These are phyloP conservation scores for Otolemur crassicaudatus DNA, from an alignment of 2,797 vertebrate genomes.

Conservation along the genomic window DNA sequence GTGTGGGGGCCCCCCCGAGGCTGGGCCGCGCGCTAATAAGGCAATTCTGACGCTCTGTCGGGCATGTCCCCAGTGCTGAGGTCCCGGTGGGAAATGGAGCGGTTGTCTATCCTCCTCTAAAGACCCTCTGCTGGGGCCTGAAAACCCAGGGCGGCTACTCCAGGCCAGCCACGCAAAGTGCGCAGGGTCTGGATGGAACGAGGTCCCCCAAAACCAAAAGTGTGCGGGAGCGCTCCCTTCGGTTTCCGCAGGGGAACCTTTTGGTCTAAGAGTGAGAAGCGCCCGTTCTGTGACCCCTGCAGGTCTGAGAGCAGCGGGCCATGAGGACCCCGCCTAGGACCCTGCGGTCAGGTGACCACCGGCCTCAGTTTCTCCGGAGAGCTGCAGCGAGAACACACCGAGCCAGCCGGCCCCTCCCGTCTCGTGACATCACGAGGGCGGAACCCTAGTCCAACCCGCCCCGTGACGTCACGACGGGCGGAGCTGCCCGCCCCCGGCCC, in stretches of 20 bases:
- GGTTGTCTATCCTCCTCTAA: not conserved
- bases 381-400: not conserved
- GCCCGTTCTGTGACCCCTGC: not conserved
- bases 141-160: not conserved
- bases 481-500: slow-evolving; percentile 43
- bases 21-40: slow-evolving; percentile 55
- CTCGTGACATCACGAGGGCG: not conserved
- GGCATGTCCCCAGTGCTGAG: not conserved
- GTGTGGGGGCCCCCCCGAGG: too few species aligned
- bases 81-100: too few species aligned
- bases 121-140: not conserved
- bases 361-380: not conserved
- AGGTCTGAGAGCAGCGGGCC: not conserved
- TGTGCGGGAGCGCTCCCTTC: not conserved
- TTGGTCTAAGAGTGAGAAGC: too few species aligned
- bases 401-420: not conserved
- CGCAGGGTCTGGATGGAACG: not conserved
- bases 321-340: not conserved
- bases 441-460: not conserved
- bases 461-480: slow-evolving; percentile 52
- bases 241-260: not conserved
- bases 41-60: not conserved
- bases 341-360: fast-evolving
- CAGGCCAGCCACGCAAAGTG: not conserved
- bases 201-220: not conserved